These are phyloP conservation scores for Pituophis catenifer DNA, from an alignment of 2,113 vertebrate species.

Conservation along the genomic window DNA sequence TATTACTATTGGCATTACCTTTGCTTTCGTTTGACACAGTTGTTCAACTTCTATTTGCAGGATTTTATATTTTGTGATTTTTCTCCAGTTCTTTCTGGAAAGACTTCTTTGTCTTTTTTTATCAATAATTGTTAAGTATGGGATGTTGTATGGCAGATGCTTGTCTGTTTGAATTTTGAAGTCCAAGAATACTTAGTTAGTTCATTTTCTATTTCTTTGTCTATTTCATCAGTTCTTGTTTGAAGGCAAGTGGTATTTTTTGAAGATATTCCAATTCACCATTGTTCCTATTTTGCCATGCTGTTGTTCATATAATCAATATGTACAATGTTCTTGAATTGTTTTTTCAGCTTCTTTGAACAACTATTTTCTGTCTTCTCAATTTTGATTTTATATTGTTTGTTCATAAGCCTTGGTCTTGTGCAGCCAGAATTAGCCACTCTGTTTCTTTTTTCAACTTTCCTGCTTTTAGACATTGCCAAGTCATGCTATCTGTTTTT, in stretches of 20 bases:
- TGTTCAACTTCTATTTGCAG: background rate
- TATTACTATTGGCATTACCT: background rate
- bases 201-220: background rate
- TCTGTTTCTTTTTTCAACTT: background rate
- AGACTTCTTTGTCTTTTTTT: background rate
- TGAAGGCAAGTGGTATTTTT: background rate
- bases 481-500: background rate
- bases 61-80: background rate
- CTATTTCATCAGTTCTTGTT: background rate
- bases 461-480: background rate
- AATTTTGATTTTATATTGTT: background rate
- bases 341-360: background rate
- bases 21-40: background rate
- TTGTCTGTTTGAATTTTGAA: background rate
- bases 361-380: background rate
- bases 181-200: background rate
- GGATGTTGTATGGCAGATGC: background rate
- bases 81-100: background rate
- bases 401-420: background rate
- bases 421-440: background rate
- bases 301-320: background rate
- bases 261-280: background rate
- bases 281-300: background rate
- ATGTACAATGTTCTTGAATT: background rate
- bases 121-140: background rate